A percentile compares a stretch with the other conserved stretches of the same genome.
Conservation (phyloP, 2,888 invertebrate genomes). For the Perizoma flavofasciatum region DNA sequence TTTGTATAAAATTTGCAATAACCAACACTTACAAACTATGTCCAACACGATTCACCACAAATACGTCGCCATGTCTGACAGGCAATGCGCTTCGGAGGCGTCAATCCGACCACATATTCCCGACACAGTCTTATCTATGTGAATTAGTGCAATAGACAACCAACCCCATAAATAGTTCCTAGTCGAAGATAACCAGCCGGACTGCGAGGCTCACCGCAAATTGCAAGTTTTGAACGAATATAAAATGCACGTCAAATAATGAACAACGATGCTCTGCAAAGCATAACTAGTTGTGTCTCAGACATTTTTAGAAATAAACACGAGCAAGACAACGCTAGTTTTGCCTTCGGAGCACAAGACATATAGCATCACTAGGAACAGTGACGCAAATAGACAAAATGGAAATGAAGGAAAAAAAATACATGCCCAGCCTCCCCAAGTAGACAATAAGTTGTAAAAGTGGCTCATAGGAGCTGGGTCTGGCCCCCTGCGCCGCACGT, state of each 20-base stretch:
- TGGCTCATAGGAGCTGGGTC: not conserved
- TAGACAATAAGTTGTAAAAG: not conserved
- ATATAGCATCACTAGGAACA: slow-evolving; percentile 20
- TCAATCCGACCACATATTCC: slow-evolving; percentile 3
- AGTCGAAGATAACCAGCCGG: slow-evolving; percentile 10
- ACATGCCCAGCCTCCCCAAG: not conserved
- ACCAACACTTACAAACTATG: slow-evolving; percentile 19
- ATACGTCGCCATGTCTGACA: slow-evolving; percentile 17
- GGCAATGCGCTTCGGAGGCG: slow-evolving; percentile 8
- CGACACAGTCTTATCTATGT: not conserved
- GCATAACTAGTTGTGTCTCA: slow-evolving; percentile 19
- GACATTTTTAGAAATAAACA: slow-evolving; percentile 2
- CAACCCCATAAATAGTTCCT: slow-evolving; percentile 7
- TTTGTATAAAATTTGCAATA: slow-evolving; percentile 21
- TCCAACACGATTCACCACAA: slow-evolving; percentile 16
- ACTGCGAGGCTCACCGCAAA: slow-evolving; percentile 1
- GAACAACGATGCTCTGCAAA: slow-evolving; percentile 22
- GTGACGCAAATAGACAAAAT: slow-evolving; percentile 24
- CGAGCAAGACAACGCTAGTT: slow-evolving; percentile 13
- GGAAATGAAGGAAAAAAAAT: slow-evolving; percentile 17
- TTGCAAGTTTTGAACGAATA: slow-evolving; percentile 15
- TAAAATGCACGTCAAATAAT: slow-evolving; percentile 19
- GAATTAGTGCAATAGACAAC: not conserved
- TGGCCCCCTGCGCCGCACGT: not conserved
- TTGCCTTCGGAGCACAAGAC: slow-evolving; percentile 27